phyloP scores from a whole-genome alignment of 2,113 vertebrate species.

The Montifringilla adamsi region DNA sequence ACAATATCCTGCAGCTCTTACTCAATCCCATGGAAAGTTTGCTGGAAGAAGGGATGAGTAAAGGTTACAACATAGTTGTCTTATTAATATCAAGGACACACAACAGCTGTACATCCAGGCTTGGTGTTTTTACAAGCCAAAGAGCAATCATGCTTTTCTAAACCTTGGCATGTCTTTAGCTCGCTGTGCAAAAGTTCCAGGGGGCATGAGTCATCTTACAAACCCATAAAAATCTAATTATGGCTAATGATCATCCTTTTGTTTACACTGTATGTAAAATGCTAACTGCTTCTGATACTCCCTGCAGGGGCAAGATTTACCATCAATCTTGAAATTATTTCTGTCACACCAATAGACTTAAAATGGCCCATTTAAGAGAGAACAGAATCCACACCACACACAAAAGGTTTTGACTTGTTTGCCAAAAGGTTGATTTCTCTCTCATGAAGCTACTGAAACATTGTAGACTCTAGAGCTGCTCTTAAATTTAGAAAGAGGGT shows the following conservation, averaged over 20 bases:
- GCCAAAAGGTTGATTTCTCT: background rate
- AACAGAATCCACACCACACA: background rate
- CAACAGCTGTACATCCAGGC: conserved; percentile 47
- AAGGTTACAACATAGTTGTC: conserved; percentile 27
- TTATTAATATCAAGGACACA: conserved; percentile 20
- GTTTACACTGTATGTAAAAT: conserved; percentile 37
- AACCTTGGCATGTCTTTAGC: conserved; percentile 35
- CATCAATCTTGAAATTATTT: background rate
- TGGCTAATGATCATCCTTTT: conserved; percentile 45
- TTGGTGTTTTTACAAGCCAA: conserved; percentile 26
- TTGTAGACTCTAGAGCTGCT: background rate
- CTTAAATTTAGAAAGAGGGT: background rate
- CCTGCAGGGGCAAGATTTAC: background rate
- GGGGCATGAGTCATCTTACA: conserved; percentile 48
- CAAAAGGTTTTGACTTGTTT: background rate
- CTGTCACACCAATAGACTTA: background rate
- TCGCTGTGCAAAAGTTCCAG: background rate
- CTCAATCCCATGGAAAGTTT: conserved; percentile 45
- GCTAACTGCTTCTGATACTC: conserved; percentile 41
- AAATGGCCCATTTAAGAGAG: background rate
- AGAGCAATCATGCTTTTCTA: conserved; percentile 2
- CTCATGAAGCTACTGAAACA: background rate
- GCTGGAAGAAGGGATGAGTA: conserved; percentile 15
- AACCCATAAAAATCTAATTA: conserved; percentile 63
- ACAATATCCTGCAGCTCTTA: conserved; percentile 38